Percentiles rank a stretch among this genome's conserved stretches.
These are phyloP conservation scores for Mizuhopecten yessoensis DNA, from an alignment of 1,140 invertebrate genomes.

Conservation along the genomic window DNA sequence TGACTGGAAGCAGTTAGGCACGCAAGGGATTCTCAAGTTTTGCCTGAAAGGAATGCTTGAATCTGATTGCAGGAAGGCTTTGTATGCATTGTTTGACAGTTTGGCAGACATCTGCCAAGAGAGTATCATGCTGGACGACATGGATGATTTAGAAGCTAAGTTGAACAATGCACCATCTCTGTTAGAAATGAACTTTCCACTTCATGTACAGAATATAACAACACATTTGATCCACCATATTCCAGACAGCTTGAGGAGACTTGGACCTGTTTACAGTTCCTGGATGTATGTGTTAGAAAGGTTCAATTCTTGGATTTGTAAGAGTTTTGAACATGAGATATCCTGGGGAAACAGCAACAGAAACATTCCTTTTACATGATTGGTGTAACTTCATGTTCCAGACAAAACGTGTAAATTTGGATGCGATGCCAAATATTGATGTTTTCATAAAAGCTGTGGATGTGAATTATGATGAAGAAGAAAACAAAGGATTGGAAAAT, in stretches of 20 bases:
- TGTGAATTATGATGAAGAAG: background rate
- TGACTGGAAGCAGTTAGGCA: background rate
- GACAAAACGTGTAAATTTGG: background rate
- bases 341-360: background rate
- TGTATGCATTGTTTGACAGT: background rate
- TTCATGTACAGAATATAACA: conserved; percentile 21
- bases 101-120: background rate
- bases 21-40: background rate
- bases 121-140: background rate
- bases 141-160: background rate
- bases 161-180: background rate
- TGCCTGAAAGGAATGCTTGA: background rate
- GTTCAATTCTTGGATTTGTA: background rate
- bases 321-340: conserved; percentile 10
- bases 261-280: conserved; percentile 4
- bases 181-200: background rate
- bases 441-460: background rate
- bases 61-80: background rate
- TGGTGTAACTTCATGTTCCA: background rate
- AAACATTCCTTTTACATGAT: conserved; percentile 6
- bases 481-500: background rate
- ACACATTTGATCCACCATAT: conserved; percentile 41
- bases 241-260: background rate
- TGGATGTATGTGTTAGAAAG: conserved; percentile 18
- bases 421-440: background rate